Evolutionary conservation across 2,888 invertebrate species (phyloP).

Genomic region (Tupiocoris notatus): DNA sequence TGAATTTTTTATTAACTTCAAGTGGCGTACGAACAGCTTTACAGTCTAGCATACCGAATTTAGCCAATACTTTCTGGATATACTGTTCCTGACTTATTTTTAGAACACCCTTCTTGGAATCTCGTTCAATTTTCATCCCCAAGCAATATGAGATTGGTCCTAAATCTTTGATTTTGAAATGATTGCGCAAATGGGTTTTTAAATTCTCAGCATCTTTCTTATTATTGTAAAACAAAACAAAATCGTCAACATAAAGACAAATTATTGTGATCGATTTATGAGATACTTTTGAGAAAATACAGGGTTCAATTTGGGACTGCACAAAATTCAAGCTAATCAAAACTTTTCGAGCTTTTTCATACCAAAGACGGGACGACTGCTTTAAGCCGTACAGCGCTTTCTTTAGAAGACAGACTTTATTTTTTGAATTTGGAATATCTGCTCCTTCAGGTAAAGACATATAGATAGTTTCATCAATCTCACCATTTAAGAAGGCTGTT

Average conservation of each 20-base stretch:
- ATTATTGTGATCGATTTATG: conserved; percentile 47
- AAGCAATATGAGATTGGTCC: not conserved
- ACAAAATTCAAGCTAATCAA: conserved; percentile 49
- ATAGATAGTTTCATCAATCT: conserved; percentile 51
- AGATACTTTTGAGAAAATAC: conserved; percentile 49
- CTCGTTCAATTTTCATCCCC: not conserved
- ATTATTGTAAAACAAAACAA: not conserved
- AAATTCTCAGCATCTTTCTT: not conserved
- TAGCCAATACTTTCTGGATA: conserved; percentile 28
- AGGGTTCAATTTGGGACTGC: conserved; percentile 51
- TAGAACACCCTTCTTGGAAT: too few relatives aligned
- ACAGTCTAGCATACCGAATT: conserved; percentile 41
- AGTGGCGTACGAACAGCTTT: conserved; percentile 25
- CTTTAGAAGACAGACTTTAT: conserved; percentile 51
- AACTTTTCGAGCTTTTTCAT: conserved; percentile 50
- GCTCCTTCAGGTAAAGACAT: conserved; percentile 53
- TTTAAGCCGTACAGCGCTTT: conserved; percentile 53
- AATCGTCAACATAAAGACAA: conserved; percentile 52
- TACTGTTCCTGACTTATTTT: conserved; percentile 37
- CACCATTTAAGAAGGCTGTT: conserved; percentile 52
- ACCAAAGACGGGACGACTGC: conserved; percentile 53
- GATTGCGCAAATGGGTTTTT: not conserved
- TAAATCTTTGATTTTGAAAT: not conserved
- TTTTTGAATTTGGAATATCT: conserved; percentile 48
- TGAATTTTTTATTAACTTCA: conserved; percentile 1